Conservation (phyloP, 2,113 vertebrate species). For the Dendrocopos noguchii region DNA sequence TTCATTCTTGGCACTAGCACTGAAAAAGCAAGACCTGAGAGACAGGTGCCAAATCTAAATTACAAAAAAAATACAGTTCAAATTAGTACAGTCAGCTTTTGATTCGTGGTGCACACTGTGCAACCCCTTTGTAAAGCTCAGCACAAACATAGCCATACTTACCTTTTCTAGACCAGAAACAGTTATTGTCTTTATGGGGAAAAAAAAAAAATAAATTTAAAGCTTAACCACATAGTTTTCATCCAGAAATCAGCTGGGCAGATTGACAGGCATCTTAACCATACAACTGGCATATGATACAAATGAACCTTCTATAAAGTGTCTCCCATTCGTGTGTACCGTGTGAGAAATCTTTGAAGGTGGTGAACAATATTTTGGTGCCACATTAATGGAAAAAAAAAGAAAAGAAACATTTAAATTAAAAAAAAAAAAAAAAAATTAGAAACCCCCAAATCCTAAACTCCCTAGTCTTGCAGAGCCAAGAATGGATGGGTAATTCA, state of each 20-base stretch:
- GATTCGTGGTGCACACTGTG: background rate
- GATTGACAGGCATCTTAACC: conserved; percentile 1
- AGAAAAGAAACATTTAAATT: background rate
- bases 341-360: conserved; percentile 54
- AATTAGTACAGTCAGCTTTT: conserved; percentile 35
- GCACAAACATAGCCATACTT: conserved; percentile 6
- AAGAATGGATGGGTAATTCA: conserved; percentile 45
- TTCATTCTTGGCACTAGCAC: conserved; percentile 42
- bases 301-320: background rate
- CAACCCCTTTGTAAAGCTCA: background rate
- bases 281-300: conserved; percentile 10
- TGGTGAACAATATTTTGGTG: background rate
- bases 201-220: background rate
- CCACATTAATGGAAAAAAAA: background rate
- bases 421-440: background rate
- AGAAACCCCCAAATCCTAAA: background rate
- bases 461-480: conserved; percentile 49
- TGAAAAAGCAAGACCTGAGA: conserved; percentile 60
- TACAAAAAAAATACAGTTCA: conserved; percentile 30
- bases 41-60: conserved; percentile 36
- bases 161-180: conserved; percentile 43
- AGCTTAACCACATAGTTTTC: conserved; percentile 8
- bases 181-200: conserved; percentile 41
- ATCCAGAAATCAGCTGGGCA: conserved; percentile 27
- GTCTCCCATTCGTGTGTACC: background rate